Evolutionary conservation across 2,888 invertebrate species (phyloP), one percentile per base, ranked within the genome.

Genomic region (Patella depressa): DNA sequence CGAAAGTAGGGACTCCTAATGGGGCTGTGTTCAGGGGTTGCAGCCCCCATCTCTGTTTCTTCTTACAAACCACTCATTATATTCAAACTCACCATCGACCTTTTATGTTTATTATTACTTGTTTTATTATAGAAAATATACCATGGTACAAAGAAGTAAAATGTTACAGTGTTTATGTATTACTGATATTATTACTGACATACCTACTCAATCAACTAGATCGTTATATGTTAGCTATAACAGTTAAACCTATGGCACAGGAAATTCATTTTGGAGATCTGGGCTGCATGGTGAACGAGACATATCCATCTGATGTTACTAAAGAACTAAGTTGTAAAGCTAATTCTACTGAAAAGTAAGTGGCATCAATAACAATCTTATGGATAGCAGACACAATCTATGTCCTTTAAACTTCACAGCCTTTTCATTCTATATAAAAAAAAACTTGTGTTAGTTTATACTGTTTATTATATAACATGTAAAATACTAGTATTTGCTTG

Each of bases 161-260:
- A 11, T 74, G 79, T 19, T 90, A 90, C 83, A 88, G 86, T 70
- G 72, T 87, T 3, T 90, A 89, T 78, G 89, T 88, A 19, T 82
- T 91, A 73, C 53, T 89, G 14, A 54, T 90, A 53, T 83, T 90
- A 74, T 83, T 90, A 53, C 53, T 89, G 54, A 86, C 90, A 0
- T 91, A 90, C 80, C 84, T 90, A 19, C 82, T 90, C 53, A 90
- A 91, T 80, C 91, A 90, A 82, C 83, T 91, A 45, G 90, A 91
- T 80, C 82, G 90, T 3, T 89, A 87, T 80, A 85, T 88, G 87
- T 82, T 89, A 74, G 87, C 89, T 71, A 88, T 90, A 74, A 88
- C 89, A 5, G 82, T 88, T 75, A 85, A 86, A 73, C 87, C 89
- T 1, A 88, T 90, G 83, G 88, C 90, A 1, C 90, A 89, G 79